Conservation (phyloP, 2,797 vertebrate genomes). For the Paedocypris micromegethes region DNA sequence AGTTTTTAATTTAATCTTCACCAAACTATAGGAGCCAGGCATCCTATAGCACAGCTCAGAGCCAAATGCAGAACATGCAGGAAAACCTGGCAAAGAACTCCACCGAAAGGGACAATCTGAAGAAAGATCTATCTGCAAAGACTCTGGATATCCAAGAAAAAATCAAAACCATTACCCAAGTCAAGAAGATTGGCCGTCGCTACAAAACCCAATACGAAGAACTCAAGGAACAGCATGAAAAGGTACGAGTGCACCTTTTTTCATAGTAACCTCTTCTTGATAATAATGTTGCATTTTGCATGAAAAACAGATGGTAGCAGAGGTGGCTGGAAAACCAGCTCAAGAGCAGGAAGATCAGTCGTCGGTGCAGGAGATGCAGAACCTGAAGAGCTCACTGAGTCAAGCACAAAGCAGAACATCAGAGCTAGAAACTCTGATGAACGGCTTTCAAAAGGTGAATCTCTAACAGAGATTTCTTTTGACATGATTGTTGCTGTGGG, state of each 20-base stretch:
- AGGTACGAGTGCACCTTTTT: constrained; percentile 65
- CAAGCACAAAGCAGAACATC: constrained; percentile 72
- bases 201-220: constrained; percentile 98
- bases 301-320: constrained; percentile 66
- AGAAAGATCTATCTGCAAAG: constrained; percentile 78
- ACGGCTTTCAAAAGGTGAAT: constrained; percentile 78
- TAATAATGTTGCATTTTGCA: too few species aligned
- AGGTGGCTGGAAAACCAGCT: constrained; percentile 74
- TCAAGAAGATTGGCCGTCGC: constrained; percentile 94
- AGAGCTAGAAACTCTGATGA: constrained; percentile 81
- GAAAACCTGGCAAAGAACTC: constrained; percentile 76
- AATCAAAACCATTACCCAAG: constrained; percentile 86
- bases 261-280: background rate
- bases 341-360: constrained; percentile 79
- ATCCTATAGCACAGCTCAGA: constrained; percentile 73
- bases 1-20: background rate
- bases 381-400: constrained; percentile 73
- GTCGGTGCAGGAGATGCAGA: constrained; percentile 82
- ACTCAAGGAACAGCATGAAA: constrained; percentile 87
- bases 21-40: constrained; percentile 71
- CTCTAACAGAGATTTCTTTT: background rate
- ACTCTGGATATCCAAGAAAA: constrained; percentile 84
- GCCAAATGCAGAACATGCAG: constrained; percentile 77
- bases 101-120: constrained; percentile 76
- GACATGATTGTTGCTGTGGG: background rate